Evolutionary conservation across 1,140 invertebrate species (phyloP).

Genomic region (Hyposmocoma kahamanoa): DNA sequence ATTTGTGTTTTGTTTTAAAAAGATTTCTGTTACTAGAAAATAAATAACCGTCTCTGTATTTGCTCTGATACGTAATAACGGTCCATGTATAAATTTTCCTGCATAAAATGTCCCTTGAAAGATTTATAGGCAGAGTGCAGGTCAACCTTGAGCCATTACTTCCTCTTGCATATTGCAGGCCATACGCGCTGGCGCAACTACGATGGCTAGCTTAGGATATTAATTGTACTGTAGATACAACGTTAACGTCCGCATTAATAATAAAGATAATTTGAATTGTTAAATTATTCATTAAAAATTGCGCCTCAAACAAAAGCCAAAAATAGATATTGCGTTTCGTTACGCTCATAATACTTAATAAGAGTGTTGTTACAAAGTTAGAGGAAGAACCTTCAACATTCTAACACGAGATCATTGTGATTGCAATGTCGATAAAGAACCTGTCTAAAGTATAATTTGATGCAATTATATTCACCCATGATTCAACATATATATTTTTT

Average conservation of each 20-base stretch:
- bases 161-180: constrained; percentile 25
- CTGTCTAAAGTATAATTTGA: not conserved
- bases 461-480: not conserved
- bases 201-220: not conserved
- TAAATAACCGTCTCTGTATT: too few relatives aligned
- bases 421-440: constrained; percentile 34
- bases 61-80: too few relatives aligned
- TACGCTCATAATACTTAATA: too few relatives aligned
- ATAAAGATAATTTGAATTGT: too few relatives aligned
- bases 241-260: too few relatives aligned
- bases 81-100: constrained; percentile 21
- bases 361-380: constrained; percentile 11
- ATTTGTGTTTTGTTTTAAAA: too few relatives aligned
- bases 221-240: too few relatives aligned
- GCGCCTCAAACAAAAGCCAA: too few relatives aligned
- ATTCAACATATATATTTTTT: too few relatives aligned
- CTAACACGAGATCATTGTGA: constrained; percentile 42
- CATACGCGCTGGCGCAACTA: not conserved
- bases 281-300: too few relatives aligned
- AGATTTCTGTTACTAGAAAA: too few relatives aligned
- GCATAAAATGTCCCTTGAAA: constrained; percentile 20
- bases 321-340: too few relatives aligned
- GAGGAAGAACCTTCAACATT: constrained; percentile 59
- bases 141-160: constrained; percentile 22
- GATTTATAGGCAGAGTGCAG: constrained; percentile 18